These are phyloP conservation scores for Drosophila cognata DNA, from an alignment of 2,888 invertebrate genomes.

Conservation along the genomic window DNA sequence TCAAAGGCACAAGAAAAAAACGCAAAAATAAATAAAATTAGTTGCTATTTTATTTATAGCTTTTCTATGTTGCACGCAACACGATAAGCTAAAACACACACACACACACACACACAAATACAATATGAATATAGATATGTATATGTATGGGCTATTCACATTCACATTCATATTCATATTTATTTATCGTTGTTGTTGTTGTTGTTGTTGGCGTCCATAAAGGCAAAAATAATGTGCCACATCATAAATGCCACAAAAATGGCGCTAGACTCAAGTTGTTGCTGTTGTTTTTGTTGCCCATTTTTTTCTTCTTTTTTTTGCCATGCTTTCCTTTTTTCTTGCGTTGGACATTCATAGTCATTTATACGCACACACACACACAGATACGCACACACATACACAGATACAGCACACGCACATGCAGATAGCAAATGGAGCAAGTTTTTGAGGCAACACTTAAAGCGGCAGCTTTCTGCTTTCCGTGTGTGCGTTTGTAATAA, in stretches of 20 bases:
- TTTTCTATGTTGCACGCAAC: conserved; percentile 46
- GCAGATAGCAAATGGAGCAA: conserved; percentile 59
- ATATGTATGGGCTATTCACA: conserved; percentile 9
- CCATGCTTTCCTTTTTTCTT: conserved; percentile 16
- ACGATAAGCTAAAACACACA: conserved; percentile 25
- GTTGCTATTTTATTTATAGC: conserved; percentile 80
- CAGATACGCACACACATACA: not conserved
- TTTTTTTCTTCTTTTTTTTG: conserved; percentile 31
- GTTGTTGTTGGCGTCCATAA: conserved; percentile 48
- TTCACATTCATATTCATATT: conserved; percentile 39
- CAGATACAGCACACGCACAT: conserved; percentile 42
- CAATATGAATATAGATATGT: conserved; percentile 1
- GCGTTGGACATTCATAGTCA: conserved; percentile 58
- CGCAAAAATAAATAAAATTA: conserved; percentile 80
- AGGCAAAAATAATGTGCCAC: conserved; percentile 75
- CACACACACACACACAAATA: conserved; percentile 11
- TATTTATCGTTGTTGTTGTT: conserved; percentile 27
- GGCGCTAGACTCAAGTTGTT: conserved; percentile 54
- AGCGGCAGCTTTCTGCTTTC: conserved; percentile 47
- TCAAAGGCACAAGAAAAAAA: conserved; percentile 14
- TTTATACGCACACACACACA: conserved; percentile 41
- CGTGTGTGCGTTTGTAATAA: conserved; percentile 58
- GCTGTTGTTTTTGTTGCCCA: conserved; percentile 28
- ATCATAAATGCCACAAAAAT: conserved; percentile 80
- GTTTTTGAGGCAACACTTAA: conserved; percentile 70